Conservation (phyloP, 1,140 invertebrate species). For the Akabosia matsudoensis region DNA sequence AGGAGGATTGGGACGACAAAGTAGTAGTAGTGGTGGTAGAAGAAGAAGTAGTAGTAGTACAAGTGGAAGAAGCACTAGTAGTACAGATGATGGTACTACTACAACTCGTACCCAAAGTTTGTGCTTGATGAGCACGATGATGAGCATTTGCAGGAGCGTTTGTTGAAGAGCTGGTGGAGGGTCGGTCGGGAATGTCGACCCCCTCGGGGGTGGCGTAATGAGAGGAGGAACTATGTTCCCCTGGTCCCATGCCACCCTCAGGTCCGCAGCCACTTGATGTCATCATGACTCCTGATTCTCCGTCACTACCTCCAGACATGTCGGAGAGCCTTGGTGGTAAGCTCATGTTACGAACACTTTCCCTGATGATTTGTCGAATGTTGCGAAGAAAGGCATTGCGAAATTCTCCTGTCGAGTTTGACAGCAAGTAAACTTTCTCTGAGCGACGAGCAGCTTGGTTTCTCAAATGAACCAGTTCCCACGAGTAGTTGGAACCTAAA, state of each 20-base stretch:
- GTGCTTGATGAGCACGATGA: constrained; percentile 40
- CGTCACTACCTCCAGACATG: constrained; percentile 28
- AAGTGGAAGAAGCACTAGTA: not conserved
- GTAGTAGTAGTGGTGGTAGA: not conserved
- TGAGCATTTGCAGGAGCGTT: not conserved
- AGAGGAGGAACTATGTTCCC: constrained; percentile 16
- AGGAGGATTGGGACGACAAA: constrained; percentile 13
- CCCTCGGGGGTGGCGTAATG: constrained; percentile 45
- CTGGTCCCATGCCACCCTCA: not conserved
- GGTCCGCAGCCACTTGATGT: not conserved
- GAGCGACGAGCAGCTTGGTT: constrained; percentile 88
- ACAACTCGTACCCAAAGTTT: constrained; percentile 43
- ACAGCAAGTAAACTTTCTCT: constrained; percentile 94
- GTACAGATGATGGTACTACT: not conserved
- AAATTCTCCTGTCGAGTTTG: constrained; percentile 92
- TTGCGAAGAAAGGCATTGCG: constrained; percentile 94
- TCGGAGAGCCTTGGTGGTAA: constrained; percentile 62
- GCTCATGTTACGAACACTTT: constrained; percentile 91
- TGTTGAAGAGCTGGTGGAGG: not conserved
- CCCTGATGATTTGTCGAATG: constrained; percentile 91
- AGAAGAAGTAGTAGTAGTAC: constrained; percentile 10
- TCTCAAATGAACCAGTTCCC: constrained; percentile 92
- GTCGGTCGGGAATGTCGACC: constrained; percentile 35
- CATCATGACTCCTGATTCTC: constrained; percentile 3
- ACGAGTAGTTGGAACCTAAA: constrained; percentile 58